Evolutionary conservation across 2,797 vertebrate species (phyloP).

Genomic region (Catamblyrhynchus diadema): DNA sequence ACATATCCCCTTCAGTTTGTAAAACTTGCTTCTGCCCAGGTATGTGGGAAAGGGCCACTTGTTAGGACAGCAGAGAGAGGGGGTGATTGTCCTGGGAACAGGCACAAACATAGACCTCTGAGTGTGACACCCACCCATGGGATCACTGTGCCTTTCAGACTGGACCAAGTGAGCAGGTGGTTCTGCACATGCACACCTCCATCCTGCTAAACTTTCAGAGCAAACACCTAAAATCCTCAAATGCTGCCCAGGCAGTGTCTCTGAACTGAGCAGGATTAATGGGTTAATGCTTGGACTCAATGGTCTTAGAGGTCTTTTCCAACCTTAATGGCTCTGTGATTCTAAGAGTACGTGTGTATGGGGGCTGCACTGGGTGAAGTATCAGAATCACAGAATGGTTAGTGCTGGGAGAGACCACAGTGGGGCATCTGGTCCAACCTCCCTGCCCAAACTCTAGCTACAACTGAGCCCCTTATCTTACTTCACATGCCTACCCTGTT

Average conservation of each 20-base stretch:
- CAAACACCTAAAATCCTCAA: not conserved
- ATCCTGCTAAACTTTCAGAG: not conserved
- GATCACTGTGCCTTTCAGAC: rapidly evolving
- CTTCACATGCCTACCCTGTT: not conserved
- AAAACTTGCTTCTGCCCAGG: not conserved
- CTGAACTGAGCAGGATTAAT: not conserved
- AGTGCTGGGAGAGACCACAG: not conserved
- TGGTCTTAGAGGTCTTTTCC: not conserved
- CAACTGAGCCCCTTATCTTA: not conserved
- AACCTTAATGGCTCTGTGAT: not conserved
- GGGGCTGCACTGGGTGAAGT: not conserved
- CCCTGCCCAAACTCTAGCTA: not conserved
- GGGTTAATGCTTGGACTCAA: not conserved
- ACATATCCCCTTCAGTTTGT: not conserved
- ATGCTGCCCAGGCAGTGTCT: not conserved
- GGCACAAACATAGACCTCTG: not conserved
- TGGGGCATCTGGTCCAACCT: not conserved
- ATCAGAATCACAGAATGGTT: not conserved
- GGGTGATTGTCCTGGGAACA: not conserved
- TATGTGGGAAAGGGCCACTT: not conserved
- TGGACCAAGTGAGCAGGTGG: not conserved
- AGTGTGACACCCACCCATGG: not conserved
- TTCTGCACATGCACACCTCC: not conserved
- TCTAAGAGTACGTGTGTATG: rapidly evolving
- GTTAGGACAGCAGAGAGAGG: not conserved